phyloP scores from a whole-genome alignment of 2,113 vertebrate genomes.

The Maccullochella peelii region DNA sequence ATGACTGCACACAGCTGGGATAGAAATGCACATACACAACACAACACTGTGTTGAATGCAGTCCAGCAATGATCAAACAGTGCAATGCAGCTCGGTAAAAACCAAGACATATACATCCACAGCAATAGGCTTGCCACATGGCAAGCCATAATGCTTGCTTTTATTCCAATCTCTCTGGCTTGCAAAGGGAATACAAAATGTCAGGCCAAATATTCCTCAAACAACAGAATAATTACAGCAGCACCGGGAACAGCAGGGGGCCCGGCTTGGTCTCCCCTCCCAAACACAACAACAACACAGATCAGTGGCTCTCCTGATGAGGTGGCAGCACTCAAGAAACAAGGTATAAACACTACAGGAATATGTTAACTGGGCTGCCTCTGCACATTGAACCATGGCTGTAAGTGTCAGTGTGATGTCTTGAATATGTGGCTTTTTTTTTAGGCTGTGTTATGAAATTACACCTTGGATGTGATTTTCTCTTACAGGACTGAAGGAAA shows the following conservation, averaged over 20 bases:
- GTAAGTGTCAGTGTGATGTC: background rate
- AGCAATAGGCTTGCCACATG: constrained; percentile 62
- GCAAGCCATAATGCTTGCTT: constrained; percentile 67
- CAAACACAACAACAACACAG: constrained; percentile 67
- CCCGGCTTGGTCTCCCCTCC: constrained; percentile 30
- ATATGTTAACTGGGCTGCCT: constrained; percentile 41
- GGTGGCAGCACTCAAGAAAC: constrained; percentile 31
- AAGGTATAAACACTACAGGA: constrained; percentile 30
- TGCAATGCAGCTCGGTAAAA: constrained; percentile 33
- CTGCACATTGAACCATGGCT: constrained; percentile 7
- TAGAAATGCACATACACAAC: background rate
- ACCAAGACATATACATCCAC: constrained; percentile 64
- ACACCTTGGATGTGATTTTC: background rate
- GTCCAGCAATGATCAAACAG: constrained; percentile 41
- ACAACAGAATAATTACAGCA: constrained; percentile 75
- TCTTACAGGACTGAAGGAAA: background rate
- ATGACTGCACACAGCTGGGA: constrained; percentile 13
- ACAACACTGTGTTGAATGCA: constrained; percentile 41
- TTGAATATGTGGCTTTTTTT: background rate
- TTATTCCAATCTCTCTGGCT: constrained; percentile 74
- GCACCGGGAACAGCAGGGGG: constrained; percentile 59
- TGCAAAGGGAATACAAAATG: constrained; percentile 77
- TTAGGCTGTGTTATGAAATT: background rate
- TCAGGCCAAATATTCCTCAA: constrained; percentile 79
- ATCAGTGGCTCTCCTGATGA: constrained; percentile 66